A percentile compares a stretch with the other conserved stretches of the same genome.
Evolutionary conservation across 2,888 invertebrate species (phyloP).

Genomic region (Watsonalla cultraria): DNA sequence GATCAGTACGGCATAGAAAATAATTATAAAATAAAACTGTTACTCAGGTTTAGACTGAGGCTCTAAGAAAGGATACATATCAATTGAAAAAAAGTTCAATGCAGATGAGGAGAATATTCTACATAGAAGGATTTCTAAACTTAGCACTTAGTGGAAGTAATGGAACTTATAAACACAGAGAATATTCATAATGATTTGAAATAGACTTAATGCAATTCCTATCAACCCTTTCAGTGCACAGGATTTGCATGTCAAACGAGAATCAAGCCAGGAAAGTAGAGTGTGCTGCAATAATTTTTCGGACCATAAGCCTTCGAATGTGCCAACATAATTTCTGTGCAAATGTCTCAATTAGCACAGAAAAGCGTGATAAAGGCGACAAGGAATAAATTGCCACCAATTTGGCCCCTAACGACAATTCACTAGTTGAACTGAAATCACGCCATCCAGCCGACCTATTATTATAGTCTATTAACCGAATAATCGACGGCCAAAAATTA

Average conservation of each 20-base stretch:
- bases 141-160: too few relatives aligned
- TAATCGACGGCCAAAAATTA: constrained; percentile 27
- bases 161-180: background rate
- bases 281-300: constrained; percentile 21
- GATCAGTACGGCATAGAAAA: too few relatives aligned
- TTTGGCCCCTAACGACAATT: constrained; percentile 54
- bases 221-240: background rate
- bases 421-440: constrained; percentile 39
- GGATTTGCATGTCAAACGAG: constrained; percentile 21
- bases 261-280: constrained; percentile 17
- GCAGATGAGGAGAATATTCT: too few relatives aligned
- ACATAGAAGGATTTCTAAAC: too few relatives aligned
- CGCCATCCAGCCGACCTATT: constrained; percentile 19
- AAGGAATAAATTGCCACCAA: constrained; percentile 54
- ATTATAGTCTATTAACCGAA: constrained; percentile 33
- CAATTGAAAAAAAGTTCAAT: too few relatives aligned
- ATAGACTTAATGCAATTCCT: background rate
- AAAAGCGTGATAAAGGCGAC: constrained; percentile 59
- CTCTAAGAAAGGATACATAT: too few relatives aligned
- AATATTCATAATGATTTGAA: constrained; percentile 3
- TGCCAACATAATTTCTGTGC: constrained; percentile 51
- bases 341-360: constrained; percentile 68
- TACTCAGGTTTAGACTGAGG: too few relatives aligned
- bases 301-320: constrained; percentile 24
- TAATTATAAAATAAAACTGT: too few relatives aligned